phyloP scores from a whole-genome alignment of 2,888 invertebrate species.

The Cheilosia scutellata region DNA sequence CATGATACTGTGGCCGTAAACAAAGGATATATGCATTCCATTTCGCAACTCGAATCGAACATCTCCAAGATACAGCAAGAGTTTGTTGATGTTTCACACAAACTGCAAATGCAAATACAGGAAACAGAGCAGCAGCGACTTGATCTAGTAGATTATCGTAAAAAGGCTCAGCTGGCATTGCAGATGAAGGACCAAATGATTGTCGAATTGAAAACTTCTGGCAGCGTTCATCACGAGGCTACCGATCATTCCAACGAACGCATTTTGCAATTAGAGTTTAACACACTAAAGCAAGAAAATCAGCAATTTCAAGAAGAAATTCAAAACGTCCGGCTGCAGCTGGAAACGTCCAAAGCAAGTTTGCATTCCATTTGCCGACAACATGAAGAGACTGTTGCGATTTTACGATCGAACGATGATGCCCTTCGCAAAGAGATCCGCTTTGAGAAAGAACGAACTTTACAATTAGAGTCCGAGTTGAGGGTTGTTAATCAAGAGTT shows the following conservation, averaged over 20 bases:
- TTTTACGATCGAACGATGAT: conserved; percentile 78
- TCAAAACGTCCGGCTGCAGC: conserved; percentile 77
- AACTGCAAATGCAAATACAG: conserved; percentile 84
- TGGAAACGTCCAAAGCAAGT: conserved; percentile 77
- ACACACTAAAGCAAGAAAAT: conserved; percentile 85
- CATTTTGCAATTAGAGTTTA: conserved; percentile 86
- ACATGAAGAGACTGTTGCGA: conserved; percentile 76
- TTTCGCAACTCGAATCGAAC: conserved; percentile 82
- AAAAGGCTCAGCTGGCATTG: conserved; percentile 91
- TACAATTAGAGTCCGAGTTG: conserved; percentile 82
- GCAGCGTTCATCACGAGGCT: conserved; percentile 38
- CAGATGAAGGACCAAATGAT: conserved; percentile 91
- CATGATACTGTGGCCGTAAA: conserved; percentile 77
- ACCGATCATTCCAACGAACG: conserved; percentile 69
- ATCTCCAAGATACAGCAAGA: conserved; percentile 84
- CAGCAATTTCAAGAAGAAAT: conserved; percentile 79
- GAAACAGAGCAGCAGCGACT: conserved; percentile 84
- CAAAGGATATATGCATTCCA: conserved; percentile 81
- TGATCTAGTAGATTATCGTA: conserved; percentile 91
- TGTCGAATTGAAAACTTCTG: conserved; percentile 85
- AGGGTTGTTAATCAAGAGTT: conserved; percentile 83
- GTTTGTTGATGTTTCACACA: conserved; percentile 84
- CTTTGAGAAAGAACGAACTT: conserved; percentile 84
- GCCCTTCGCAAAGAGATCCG: conserved; percentile 79
- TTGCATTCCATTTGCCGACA: conserved; percentile 77